Evolutionary conservation across 2,888 invertebrate genomes (phyloP), one percentile per base, ranked within the genome.

Genomic region (Leucozona laternaria): DNA sequence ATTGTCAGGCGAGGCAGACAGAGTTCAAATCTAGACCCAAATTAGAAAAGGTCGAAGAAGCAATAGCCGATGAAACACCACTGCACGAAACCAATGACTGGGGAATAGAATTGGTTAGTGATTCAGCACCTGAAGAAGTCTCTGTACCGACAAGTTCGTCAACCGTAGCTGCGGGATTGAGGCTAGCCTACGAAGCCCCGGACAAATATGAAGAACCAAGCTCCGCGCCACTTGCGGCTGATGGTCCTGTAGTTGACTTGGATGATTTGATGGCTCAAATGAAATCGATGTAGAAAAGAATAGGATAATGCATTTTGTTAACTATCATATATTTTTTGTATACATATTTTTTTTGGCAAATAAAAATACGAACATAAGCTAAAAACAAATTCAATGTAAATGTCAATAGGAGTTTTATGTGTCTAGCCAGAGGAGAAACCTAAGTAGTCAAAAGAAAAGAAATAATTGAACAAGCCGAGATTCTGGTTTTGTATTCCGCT

Each of bases 221-320:
- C 0, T 93, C 68, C 0, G n/a, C 71, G 10, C 22, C 34, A 1
- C 25, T 72, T 15, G 64, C 84, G 0, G 78, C 79, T 3, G 73
- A 68, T n/a, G 88, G 68, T 37, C 85, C 80, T 15, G 95, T 94
- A 80, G 92, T 95, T 4, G 96, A 96, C 88, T 94, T 99, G 70
- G 98, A 98, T 79, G 98, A 98, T 72, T 94, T 99, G 85, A 98
- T 98, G 97, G 96, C 96, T 84, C 96, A 97, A 93, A 96, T 98
- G 97, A 97, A 98, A 93, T 94, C 95, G 22, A 95, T 98, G 92
- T 98, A 94, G 95, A 22, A 8, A 4, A 4, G 25, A 28, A 4
- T 2, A n/a, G 4, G 13, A 3, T 0, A 8, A 28, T 20, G 53
- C 57, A 58, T 71, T 20, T 40, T 43, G 17, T 68, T 81, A 76